These are phyloP conservation scores for Brassicogethes aeneus DNA, from an alignment of 2,888 invertebrate genomes.

Conservation along the genomic window DNA sequence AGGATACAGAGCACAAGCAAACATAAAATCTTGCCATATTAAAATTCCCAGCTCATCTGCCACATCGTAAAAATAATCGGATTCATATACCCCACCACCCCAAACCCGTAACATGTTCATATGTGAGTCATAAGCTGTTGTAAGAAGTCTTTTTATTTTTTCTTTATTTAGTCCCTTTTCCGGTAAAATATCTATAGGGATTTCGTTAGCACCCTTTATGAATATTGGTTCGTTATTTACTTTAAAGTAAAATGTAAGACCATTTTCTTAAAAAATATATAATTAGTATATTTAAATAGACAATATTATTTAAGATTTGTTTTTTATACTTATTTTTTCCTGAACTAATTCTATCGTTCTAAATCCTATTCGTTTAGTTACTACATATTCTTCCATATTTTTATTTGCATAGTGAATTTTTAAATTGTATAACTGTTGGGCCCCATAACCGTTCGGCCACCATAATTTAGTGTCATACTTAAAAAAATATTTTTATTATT, in stretches of 20 bases:
- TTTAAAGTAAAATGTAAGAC: constrained; percentile 76
- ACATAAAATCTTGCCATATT: constrained; percentile 98
- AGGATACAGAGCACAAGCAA: constrained; percentile 94
- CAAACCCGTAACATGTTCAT: constrained; percentile 95
- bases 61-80: constrained; percentile 76
- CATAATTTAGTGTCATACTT: constrained; percentile 52
- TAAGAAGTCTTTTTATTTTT: constrained; percentile 55
- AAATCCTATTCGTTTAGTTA: constrained; percentile 69
- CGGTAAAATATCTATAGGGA: constrained; percentile 78
- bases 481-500: too few relatives aligned
- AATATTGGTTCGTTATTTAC: constrained; percentile 84
- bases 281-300: constrained; percentile 7
- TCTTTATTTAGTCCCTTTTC: constrained; percentile 54
- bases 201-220: constrained; percentile 92
- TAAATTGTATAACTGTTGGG: constrained; percentile 66
- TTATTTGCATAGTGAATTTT: constrained; percentile 44
- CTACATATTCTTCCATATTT: constrained; percentile 33
- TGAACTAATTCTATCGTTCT: constrained; percentile 78
- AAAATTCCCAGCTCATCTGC: constrained; percentile 86
- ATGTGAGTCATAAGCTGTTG: constrained; percentile 63
- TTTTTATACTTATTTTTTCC: constrained; percentile 44
- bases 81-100: constrained; percentile 97
- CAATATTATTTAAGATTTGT: background rate
- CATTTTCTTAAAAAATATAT: constrained; percentile 39
- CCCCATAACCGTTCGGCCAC: constrained; percentile 95